Conservation (phyloP, 1,140 invertebrate genomes). For the Atta cephalotes region DNA sequence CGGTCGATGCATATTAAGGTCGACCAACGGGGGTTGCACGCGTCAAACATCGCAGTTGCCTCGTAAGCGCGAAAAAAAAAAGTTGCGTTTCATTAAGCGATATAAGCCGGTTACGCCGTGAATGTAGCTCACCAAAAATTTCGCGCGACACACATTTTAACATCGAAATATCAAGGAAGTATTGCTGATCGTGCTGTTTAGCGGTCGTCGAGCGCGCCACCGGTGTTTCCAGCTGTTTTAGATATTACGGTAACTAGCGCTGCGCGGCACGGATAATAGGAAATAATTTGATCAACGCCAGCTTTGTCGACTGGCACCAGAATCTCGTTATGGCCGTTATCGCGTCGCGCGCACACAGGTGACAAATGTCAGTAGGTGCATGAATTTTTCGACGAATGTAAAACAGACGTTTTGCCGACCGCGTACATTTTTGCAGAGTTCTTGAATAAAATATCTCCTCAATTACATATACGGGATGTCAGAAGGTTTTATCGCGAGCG, state of each 20-base stretch:
- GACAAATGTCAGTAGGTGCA: conserved; percentile 14
- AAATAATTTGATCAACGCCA: conserved; percentile 49
- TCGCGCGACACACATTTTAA: neutral
- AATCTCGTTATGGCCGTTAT: conserved; percentile 40
- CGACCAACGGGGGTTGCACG: conserved; percentile 2
- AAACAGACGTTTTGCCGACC: neutral
- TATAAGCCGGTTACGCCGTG: conserved; percentile 2
- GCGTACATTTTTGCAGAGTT: no score
- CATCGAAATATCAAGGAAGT: neutral
- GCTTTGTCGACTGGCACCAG: conserved; percentile 1
- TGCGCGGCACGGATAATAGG: conserved; percentile 36
- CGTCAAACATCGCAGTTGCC: conserved; percentile 4
- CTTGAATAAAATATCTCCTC: conserved; percentile 1
- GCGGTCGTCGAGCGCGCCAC: neutral
- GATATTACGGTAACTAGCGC: conserved; percentile 53
- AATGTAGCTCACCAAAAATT: neutral
- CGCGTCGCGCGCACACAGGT: neutral
- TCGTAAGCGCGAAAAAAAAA: neutral
- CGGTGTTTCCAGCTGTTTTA: conserved; percentile 31
- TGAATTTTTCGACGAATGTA: neutral
- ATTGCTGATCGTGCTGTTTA: conserved; percentile 28
- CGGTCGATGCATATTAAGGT: conserved; percentile 45
- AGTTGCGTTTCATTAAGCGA: conserved; percentile 26
- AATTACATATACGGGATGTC: neutral
- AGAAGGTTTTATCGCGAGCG: neutral